These are phyloP conservation scores for Hirtodrosophila alboralis DNA, from an alignment of 2,888 invertebrate species.

Conservation along the genomic window DNA sequence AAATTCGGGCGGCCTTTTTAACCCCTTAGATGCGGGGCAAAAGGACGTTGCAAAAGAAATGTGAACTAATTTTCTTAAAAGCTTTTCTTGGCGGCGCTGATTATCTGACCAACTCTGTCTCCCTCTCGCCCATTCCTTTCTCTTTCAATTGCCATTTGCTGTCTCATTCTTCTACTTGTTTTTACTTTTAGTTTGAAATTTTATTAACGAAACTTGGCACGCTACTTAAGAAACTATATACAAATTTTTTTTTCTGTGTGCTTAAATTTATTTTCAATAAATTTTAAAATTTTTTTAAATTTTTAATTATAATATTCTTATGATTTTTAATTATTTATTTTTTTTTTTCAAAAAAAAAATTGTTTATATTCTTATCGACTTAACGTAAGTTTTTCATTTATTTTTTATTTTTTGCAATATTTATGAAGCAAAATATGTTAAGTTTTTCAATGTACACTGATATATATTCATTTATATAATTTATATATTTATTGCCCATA, in stretches of 20 bases:
- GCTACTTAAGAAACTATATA: conserved; percentile 65
- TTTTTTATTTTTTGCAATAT: conserved; percentile 37
- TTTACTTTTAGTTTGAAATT: conserved; percentile 60
- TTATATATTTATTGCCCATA: conserved; percentile 45
- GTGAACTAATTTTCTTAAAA: conserved; percentile 78
- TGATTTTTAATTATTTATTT: conserved; percentile 11
- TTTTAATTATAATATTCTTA: conserved; percentile 3
- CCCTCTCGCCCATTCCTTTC: not conserved
- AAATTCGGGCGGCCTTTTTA: conserved; percentile 58
- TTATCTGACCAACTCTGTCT: conserved; percentile 56
- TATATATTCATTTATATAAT: conserved; percentile 24
- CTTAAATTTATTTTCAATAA: conserved; percentile 73
- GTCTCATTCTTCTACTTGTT: conserved; percentile 1
- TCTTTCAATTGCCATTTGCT: not conserved
- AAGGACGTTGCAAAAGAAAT: conserved; percentile 52
- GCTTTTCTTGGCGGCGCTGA: conserved; percentile 76
- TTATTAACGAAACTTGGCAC: conserved; percentile 74
- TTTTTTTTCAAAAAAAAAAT: conserved; percentile 41
- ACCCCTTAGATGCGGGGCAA: conserved; percentile 31
- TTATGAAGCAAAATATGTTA: conserved; percentile 49
- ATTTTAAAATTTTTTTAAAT: conserved; percentile 52
- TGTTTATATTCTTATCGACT: conserved; percentile 34
- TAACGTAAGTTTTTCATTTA: too few relatives aligned
- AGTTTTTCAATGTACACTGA: conserved; percentile 43
- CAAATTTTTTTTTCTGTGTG: conserved; percentile 39